Conservation (phyloP, 2,888 invertebrate genomes). For the Physocephala rufipes region DNA sequence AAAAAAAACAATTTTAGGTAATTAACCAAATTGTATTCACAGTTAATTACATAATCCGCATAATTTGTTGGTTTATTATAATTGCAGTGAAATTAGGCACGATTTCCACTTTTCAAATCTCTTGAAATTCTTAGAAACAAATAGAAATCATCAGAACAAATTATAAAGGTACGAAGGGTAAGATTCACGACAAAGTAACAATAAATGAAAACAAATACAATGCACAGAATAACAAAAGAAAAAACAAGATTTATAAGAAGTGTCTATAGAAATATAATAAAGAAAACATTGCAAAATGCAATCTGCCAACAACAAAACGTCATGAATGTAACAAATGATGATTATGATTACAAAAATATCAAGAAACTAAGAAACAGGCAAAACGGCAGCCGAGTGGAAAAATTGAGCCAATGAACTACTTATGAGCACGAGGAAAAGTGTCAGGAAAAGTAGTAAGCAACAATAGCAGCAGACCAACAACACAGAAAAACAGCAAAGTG, state of each 20-base stretch:
- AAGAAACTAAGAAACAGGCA: background rate
- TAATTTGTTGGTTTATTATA: background rate
- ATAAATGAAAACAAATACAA: background rate
- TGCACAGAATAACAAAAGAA: background rate
- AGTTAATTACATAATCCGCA: no score
- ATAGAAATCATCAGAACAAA: no score
- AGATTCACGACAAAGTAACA: background rate
- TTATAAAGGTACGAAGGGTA: no score
- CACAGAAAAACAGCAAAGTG: background rate
- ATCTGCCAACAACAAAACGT: conserved; percentile 10
- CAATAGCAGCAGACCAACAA: background rate
- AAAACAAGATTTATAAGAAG: no score
- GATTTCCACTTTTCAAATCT: no score
- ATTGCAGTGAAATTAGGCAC: no score
- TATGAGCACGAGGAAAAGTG: background rate
- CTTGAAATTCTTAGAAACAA: no score
- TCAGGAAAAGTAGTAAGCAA: background rate
- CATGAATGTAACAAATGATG: background rate
- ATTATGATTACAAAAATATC: background rate
- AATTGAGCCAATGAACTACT: conserved; percentile 11
- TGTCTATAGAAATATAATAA: no score
- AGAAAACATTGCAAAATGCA: no score
- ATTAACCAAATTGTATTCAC: no score
- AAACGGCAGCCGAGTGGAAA: conserved; percentile 5
- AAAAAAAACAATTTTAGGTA: no score